Base-by-base conservation (phyloP, 2,888 invertebrate genomes). In the Chorisops tibialis region DNA sequence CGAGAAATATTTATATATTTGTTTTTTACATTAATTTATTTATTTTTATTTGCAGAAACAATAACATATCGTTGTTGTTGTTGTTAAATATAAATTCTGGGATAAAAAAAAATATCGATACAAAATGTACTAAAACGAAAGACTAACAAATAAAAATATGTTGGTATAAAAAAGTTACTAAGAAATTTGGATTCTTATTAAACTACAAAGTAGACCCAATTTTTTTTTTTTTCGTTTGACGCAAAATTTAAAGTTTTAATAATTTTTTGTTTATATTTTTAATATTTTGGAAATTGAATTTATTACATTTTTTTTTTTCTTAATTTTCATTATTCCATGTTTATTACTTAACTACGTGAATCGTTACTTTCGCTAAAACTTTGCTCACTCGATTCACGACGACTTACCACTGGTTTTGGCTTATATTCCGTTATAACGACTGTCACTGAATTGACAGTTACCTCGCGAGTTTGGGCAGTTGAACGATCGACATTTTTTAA, bases 401-500 rank as follows among this genome's bases (percentile, higher is more conserved):
- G 70, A 68, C 74, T 76, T 66, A 74, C 74, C 64, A 77, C 71
- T 12, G 72, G 73, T 68, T 93, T 93, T 68, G 92, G 91, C 77
- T 92, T 91, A 78, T 93, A 96, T 81, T 97, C 97, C 63, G 97
- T 97, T 76, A 97, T 96, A 68, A 95, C 90, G 65, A 97, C 96
- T 51, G 97, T 97, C 64, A 97, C 94, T 72, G 94, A 95, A 78
- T 96, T 96, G 37, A 96, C 96, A 51, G 97, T 97, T 70, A 96
- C 94, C 80, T 95, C 93, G 79, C 95, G 88, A 62, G 93, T 93
- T 77, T 93, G 91, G 22, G 93, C 96, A 35, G 92, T 91, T 73
- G 91, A 94, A 59, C 96, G 83, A 76, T 96, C 96, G 63, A 96
- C 89, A 79, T 96, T 95, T 81, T 91, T 93, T 74, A 95, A 86